A percentile compares a stretch with the other conserved stretches of the same genome.
Conservation (phyloP, 2,797 vertebrate species). For the Acanthornis magna region DNA sequence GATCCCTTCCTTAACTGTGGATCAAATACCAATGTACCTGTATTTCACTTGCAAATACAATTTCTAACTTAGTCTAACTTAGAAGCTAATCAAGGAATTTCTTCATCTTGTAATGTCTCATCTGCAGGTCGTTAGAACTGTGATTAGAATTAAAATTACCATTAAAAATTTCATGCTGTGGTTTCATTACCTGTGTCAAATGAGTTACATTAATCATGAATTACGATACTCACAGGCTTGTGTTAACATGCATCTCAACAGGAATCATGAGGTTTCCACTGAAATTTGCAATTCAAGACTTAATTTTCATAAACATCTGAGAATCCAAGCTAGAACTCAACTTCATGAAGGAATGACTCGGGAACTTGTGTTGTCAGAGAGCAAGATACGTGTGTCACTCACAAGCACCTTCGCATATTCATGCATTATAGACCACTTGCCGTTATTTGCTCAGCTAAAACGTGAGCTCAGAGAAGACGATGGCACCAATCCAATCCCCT, state of each 20-base stretch:
- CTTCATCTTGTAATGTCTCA: slow-evolving; percentile 39
- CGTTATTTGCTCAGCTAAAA: background rate
- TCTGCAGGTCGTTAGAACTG: slow-evolving; percentile 29
- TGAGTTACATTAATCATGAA: slow-evolving; percentile 36
- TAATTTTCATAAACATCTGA: background rate
- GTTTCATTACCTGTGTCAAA: slow-evolving; percentile 50
- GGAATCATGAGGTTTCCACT: background rate
- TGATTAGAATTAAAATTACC: slow-evolving; percentile 58
- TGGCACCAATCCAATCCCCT: background rate
- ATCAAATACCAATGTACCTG: background rate
- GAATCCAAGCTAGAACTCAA: background rate
- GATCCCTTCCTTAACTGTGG: background rate
- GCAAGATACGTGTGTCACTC: background rate
- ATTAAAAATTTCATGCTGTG: slow-evolving; percentile 47
- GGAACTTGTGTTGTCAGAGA: background rate
- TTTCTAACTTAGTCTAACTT: background rate
- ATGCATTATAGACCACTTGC: background rate
- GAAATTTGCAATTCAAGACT: slow-evolving; percentile 1
- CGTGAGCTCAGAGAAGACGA: background rate
- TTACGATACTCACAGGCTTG: slow-evolving; percentile 7
- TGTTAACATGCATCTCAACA: slow-evolving; percentile 8
- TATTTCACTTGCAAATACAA: slow-evolving; percentile 33
- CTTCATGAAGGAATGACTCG: background rate
- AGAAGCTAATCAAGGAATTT: slow-evolving; percentile 52
- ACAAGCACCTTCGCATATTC: background rate